phyloP scores from a whole-genome alignment of 2,888 invertebrate genomes.

The Clostera curtula region DNA sequence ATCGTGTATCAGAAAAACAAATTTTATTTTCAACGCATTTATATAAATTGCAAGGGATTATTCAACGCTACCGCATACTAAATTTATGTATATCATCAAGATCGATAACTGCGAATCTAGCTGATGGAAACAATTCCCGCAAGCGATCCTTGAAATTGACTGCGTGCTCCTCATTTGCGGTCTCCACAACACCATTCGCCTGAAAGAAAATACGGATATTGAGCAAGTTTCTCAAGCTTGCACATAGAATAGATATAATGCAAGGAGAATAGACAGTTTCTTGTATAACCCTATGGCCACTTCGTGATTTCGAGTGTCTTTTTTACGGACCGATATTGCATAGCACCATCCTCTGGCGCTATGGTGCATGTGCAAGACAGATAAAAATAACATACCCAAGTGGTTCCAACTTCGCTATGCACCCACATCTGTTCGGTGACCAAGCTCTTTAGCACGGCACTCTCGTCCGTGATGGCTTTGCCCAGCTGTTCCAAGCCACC shows the following conservation, averaged over 20 bases:
- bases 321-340: too few species aligned
- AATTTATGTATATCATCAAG: conserved; percentile 45
- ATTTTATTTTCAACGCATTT: conserved; percentile 11
- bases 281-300: too few species aligned
- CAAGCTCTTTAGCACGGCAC: conserved; percentile 53
- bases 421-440: conserved; percentile 67
- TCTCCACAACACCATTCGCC: conserved; percentile 64
- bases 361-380: too few species aligned
- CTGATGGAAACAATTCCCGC: conserved; percentile 45
- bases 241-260: too few species aligned
- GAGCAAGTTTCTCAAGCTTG: too few species aligned
- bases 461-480: conserved; percentile 46
- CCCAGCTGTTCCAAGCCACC: conserved; percentile 81
- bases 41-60: conserved; percentile 6
- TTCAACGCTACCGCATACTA: conserved; percentile 19
- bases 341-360: too few species aligned
- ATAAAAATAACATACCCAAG: conserved; percentile 46
- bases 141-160: conserved; percentile 44
- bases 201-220: conserved; percentile 20
- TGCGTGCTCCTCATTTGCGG: conserved; percentile 53
- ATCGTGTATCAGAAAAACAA: conserved; percentile 7
- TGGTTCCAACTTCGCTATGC: conserved; percentile 51
- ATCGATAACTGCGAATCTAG: conserved; percentile 46
- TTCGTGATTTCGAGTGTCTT: too few species aligned
- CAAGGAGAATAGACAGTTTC: too few species aligned